Evolutionary conservation across 1,140 invertebrate species (phyloP).

Genomic region (Mya arenaria): DNA sequence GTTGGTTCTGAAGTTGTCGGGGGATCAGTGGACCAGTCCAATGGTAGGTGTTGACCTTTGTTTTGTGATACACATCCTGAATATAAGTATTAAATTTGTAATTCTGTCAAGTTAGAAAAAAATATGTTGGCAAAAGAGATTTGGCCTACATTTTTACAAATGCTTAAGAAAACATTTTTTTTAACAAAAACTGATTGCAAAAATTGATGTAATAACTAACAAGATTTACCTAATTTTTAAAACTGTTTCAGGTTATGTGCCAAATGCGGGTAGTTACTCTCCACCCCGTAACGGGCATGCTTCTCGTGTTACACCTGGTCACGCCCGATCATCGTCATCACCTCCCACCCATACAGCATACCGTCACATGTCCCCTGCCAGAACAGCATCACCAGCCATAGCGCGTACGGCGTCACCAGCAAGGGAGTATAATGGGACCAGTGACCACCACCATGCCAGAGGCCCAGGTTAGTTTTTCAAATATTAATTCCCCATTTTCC

Average conservation of each 20-base stretch:
- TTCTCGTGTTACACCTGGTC: neutral
- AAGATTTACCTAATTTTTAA: neutral
- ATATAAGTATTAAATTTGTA: neutral
- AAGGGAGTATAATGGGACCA: too few relatives aligned
- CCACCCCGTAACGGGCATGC: constrained; percentile 42
- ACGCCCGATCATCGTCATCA: constrained; percentile 1
- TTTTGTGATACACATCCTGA: too few relatives aligned
- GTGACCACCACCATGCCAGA: too few relatives aligned
- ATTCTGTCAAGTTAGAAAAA: neutral
- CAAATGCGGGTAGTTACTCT: constrained; percentile 56
- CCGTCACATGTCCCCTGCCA: neutral
- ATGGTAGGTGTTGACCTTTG: too few relatives aligned
- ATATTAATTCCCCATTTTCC: too few relatives aligned
- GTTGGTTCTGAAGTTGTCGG: constrained; percentile 74
- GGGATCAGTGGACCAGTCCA: constrained; percentile 66
- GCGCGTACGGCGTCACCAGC: too few relatives aligned
- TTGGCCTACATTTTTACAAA: neutral
- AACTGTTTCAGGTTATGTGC: constrained; percentile 60
- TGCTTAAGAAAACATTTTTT: neutral
- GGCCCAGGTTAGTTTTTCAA: too few relatives aligned
- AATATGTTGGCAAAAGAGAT: neutral
- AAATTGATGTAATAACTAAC: neutral
- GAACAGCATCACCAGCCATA: neutral
- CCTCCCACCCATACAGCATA: neutral
- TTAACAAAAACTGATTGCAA: neutral